A percentile compares a stretch with the other conserved stretches of the same genome.
These are phyloP conservation scores for Nematolebias whitei DNA, from an alignment of 2,113 vertebrate species.

Conservation along the genomic window DNA sequence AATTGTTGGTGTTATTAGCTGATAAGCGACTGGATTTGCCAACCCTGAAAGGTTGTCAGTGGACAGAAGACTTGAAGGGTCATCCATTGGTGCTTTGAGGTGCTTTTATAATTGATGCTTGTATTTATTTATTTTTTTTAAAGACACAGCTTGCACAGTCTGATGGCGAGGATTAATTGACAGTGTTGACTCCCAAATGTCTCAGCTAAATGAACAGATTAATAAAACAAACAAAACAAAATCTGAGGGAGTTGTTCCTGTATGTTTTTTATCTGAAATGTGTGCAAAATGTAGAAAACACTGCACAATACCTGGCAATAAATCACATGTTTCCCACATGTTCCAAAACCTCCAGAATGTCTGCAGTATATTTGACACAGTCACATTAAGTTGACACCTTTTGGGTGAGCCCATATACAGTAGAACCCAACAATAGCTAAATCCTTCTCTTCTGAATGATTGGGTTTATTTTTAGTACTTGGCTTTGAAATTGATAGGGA, in stretches of 20 bases:
- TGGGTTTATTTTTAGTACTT: conserved; percentile 73
- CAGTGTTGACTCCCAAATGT: conserved; percentile 28
- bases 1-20: conserved; percentile 76
- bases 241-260: conserved; percentile 38
- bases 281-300: background rate
- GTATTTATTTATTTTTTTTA: conserved; percentile 38
- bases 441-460: conserved; percentile 52
- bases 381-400: conserved; percentile 37
- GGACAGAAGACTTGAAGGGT: conserved; percentile 44
- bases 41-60: conserved; percentile 63
- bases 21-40: conserved; percentile 73
- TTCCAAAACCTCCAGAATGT: conserved; percentile 7
- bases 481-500: conserved; percentile 67
- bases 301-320: conserved; percentile 2
- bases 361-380: conserved; percentile 17
- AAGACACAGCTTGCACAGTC: conserved; percentile 14
- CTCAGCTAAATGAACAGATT: conserved; percentile 21
- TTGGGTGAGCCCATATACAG: conserved; percentile 42
- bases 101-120: conserved; percentile 54
- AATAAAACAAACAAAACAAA: conserved; percentile 19
- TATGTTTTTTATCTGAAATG: conserved; percentile 5
- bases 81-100: conserved; percentile 41
- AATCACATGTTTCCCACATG: conserved; percentile 4
- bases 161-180: conserved; percentile 12
- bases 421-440: conserved; percentile 33